A percentile compares a stretch with the other conserved stretches of the same genome.
phyloP scores from a whole-genome alignment of 2,888 invertebrate genomes.

The Spisula subtruncata region DNA sequence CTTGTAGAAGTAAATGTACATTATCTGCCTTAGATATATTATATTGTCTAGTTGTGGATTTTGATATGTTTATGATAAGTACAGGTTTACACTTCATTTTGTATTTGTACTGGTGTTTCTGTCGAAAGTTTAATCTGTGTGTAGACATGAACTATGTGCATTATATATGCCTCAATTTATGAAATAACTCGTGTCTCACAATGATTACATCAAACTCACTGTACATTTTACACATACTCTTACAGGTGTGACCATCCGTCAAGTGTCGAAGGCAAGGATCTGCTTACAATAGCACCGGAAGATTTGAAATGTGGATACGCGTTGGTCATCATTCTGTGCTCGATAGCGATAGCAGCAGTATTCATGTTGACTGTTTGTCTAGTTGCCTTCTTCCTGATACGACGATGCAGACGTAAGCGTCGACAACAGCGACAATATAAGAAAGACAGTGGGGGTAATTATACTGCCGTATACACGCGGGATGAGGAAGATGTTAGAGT shows the following conservation, averaged over 20 bases:
- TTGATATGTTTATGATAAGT: too few species aligned
- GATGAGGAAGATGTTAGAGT: slow-evolving; percentile 61
- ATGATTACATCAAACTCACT: neutral
- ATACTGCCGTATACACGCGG: slow-evolving; percentile 63
- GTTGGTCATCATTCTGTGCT: neutral
- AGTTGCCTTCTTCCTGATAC: neutral
- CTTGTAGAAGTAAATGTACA: too few species aligned
- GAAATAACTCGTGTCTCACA: too few species aligned
- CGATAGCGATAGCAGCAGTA: neutral
- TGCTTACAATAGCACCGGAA: slow-evolving; percentile 30
- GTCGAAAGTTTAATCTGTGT: too few species aligned
- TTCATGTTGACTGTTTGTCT: neutral
- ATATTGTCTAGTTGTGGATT: too few species aligned
- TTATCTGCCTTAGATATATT: too few species aligned
- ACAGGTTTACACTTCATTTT: too few species aligned
- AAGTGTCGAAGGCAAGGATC: slow-evolving; percentile 9
- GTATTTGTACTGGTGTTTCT: too few species aligned
- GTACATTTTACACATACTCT: neutral
- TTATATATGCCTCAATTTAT: too few species aligned
- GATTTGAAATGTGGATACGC: slow-evolving; percentile 36
- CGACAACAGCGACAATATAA: slow-evolving; percentile 2
- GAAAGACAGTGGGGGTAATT: slow-evolving; percentile 48
- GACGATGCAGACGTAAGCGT: slow-evolving; percentile 7
- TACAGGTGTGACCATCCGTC: slow-evolving; percentile 45
- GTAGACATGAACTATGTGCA: too few species aligned